Percentiles rank a stretch among this genome's conserved stretches.
Conservation (phyloP, 30 jellyfish, hydroid and myxozoan genomes). For the Turritopsis dohrnii region DNA sequence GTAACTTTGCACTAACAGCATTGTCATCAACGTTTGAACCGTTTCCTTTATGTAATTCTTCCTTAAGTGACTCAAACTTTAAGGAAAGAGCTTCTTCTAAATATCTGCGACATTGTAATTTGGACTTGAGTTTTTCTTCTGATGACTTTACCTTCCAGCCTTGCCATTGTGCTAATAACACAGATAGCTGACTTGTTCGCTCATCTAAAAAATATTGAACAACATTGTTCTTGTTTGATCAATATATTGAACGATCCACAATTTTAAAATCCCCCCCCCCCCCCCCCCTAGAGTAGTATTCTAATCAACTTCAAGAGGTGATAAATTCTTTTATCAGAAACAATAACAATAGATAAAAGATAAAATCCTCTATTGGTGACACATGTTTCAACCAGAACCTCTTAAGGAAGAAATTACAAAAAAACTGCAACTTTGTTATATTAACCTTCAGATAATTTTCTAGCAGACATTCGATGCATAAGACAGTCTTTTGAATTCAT, state of each 20-base stretch:
- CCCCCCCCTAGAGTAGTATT: background rate
- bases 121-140: conserved; percentile 18
- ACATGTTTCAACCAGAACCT: too few species aligned
- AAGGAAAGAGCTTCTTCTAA: conserved; percentile 83
- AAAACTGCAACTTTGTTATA: background rate
- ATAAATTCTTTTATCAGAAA: too few species aligned
- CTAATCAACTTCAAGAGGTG: too few species aligned
- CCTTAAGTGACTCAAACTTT: conserved; percentile 56
- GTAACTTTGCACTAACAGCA: conserved; percentile 38
- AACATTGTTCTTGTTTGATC: background rate
- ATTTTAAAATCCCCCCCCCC: background rate
- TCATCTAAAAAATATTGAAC: conserved; percentile 58
- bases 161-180: conserved; percentile 74
- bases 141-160: conserved; percentile 51
- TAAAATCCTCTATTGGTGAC: too few species aligned
- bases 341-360: background rate
- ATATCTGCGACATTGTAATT: conserved; percentile 50
- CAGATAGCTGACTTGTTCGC: conserved; percentile 59
- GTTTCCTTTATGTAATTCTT: conserved; percentile 23
- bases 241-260: background rate
- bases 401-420: too few species aligned
- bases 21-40: conserved; percentile 38
- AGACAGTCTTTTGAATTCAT: conserved; percentile 24
- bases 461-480: conserved; percentile 24
- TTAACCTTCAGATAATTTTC: conserved; percentile 23